These are phyloP conservation scores for Cephalotes varians DNA, from an alignment of 2,888 invertebrate species.

Conservation along the genomic window DNA sequence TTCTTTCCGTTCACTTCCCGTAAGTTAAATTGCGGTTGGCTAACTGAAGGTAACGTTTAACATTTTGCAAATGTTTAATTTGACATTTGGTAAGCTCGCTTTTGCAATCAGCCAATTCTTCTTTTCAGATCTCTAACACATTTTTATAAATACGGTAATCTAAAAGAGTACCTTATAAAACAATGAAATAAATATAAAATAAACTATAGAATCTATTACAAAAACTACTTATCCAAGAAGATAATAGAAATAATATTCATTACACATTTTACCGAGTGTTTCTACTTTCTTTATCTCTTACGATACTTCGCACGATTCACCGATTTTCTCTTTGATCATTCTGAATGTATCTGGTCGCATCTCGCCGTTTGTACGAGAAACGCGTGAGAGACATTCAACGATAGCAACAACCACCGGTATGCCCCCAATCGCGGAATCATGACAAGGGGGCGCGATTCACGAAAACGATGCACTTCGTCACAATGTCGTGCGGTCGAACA, in stretches of 20 bases:
- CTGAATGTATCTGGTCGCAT: background rate
- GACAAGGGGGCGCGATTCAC: conserved; percentile 49
- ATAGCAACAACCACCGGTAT: conserved; percentile 55
- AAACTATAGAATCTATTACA: background rate
- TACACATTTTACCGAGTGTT: background rate
- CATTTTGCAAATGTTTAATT: conserved; percentile 1
- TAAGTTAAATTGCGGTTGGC: background rate
- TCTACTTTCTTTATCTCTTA: background rate
- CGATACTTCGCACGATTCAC: background rate
- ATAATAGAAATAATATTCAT: background rate
- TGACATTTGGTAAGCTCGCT: background rate
- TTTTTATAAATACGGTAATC: background rate
- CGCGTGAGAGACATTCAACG: conserved; percentile 64
- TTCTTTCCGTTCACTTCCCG: conserved; percentile 13
- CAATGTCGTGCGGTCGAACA: background rate
- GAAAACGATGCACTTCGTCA: conserved; percentile 44
- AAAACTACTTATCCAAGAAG: background rate
- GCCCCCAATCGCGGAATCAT: conserved; percentile 60
- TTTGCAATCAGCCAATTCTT: background rate
- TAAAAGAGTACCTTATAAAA: background rate
- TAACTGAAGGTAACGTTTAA: background rate
- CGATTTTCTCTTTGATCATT: conserved; percentile 40
- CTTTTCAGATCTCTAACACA: background rate
- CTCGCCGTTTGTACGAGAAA: conserved; percentile 24
- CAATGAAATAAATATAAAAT: background rate